These are phyloP conservation scores for Alviniconcha marisindica DNA, from an alignment of 1,140 invertebrate genomes.

Conservation along the genomic window DNA sequence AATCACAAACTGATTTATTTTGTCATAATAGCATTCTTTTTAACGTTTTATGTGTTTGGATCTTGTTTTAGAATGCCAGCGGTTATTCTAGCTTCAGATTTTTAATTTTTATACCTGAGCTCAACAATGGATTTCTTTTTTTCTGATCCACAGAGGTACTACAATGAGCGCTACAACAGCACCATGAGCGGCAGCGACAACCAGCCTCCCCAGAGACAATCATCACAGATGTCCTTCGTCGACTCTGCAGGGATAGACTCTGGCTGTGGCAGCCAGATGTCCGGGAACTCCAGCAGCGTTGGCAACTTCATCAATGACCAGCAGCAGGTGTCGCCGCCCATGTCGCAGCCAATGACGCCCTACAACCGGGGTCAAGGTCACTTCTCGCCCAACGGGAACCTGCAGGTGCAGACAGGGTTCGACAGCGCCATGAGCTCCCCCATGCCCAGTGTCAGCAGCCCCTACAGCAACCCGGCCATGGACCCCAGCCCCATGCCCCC, in stretches of 20 bases:
- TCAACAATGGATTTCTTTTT: no score
- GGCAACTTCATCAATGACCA: constrained; percentile 33
- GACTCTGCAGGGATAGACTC: constrained; percentile 26
- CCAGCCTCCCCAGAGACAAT: constrained; percentile 30
- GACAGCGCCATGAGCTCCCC: constrained; percentile 51
- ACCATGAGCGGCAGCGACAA: constrained; percentile 46
- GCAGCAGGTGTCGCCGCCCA: constrained; percentile 27
- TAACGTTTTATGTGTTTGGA: no score
- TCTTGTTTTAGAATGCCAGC: no score
- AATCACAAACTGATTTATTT: no score
- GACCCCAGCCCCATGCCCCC: constrained; percentile 46
- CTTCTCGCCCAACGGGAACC: constrained; percentile 48
- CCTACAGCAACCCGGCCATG: constrained; percentile 62
- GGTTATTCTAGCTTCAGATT: no score
- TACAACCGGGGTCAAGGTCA: constrained; percentile 21
- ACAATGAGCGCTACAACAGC: constrained; percentile 45
- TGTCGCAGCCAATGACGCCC: constrained; percentile 28
- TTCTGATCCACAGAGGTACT: constrained; percentile 39
- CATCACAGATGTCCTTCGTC: background rate
- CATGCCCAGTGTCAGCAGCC: constrained; percentile 48
- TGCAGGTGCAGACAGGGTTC: constrained; percentile 56
- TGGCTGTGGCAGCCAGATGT: constrained; percentile 40
- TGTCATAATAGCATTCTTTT: no score
- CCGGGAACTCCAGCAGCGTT: constrained; percentile 47
- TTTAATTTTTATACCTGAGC: no score